A percentile compares a stretch with the other conserved stretches of the same genome.
phyloP scores from a whole-genome alignment of 2,797 vertebrate genomes.

The Eulemur coronatus region DNA sequence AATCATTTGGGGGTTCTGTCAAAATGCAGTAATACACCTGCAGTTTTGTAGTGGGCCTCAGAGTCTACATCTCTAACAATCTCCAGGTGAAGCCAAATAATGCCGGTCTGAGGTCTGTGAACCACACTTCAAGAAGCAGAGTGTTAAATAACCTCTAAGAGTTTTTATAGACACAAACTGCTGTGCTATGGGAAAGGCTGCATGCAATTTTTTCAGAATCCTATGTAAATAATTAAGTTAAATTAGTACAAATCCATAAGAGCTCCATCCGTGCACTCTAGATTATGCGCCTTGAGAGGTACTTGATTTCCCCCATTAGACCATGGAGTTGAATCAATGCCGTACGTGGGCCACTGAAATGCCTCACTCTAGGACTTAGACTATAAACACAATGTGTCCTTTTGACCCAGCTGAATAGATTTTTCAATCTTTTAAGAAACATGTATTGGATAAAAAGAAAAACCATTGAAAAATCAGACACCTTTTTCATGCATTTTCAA shows the following conservation, averaged over 20 bases:
- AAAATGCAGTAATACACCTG: neutral
- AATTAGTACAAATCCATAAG: neutral
- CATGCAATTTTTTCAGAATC: neutral
- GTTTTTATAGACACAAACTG: neutral
- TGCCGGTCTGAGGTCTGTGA: neutral
- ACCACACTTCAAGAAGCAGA: neutral
- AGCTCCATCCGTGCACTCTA: neutral
- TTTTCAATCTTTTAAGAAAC: constrained; percentile 22
- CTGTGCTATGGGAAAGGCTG: neutral
- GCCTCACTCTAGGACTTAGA: neutral
- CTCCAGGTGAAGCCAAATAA: neutral
- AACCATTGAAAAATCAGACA: neutral
- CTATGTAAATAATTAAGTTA: neutral
- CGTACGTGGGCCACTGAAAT: neutral
- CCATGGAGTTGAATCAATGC: neutral
- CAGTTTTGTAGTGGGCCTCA: neutral
- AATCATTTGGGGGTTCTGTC: neutral
- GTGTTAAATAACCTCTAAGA: neutral
- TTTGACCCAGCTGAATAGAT: neutral
- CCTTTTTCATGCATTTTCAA: neutral
- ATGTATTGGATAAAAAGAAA: neutral
- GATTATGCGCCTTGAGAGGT: neutral
- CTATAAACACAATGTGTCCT: neutral
- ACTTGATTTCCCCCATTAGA: neutral
- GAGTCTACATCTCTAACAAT: neutral